These are phyloP conservation scores for Lophura nycthemera DNA, from an alignment of 2,113 vertebrate genomes.

Conservation along the genomic window DNA sequence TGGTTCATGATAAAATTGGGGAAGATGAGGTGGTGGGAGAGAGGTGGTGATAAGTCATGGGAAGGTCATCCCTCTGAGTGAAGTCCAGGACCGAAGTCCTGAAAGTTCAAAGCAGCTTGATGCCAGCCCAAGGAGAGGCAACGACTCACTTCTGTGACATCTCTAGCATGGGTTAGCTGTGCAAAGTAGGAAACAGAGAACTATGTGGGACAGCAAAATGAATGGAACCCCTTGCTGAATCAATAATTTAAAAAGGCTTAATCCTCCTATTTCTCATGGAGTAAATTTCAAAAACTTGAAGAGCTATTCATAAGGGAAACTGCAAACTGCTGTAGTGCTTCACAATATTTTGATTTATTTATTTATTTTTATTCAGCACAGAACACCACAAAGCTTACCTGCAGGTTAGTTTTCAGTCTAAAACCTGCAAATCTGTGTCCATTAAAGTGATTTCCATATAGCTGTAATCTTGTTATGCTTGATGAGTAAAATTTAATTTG, in stretches of 20 bases:
- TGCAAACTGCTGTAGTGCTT: background rate
- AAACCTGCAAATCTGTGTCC: background rate
- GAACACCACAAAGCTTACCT: background rate
- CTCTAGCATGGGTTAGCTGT: background rate
- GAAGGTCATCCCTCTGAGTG: background rate
- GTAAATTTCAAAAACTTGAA: background rate
- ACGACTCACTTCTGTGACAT: background rate
- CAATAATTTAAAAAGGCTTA: background rate
- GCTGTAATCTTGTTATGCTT: slow-evolving; percentile 12
- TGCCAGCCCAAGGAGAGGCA: background rate
- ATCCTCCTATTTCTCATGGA: background rate
- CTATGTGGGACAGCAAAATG: background rate
- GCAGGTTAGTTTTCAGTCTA: background rate
- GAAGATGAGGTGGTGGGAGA: background rate
- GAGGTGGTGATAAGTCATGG: background rate
- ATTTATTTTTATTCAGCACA: background rate
- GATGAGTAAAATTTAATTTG: slow-evolving; percentile 14
- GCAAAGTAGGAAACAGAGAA: background rate
- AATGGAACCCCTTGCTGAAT: background rate
- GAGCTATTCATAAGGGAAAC: background rate
- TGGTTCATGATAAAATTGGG: background rate
- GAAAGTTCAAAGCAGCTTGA: background rate
- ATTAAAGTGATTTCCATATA: background rate
- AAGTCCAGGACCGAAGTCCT: background rate
- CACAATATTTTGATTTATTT: background rate